phyloP scores from a whole-genome alignment of 1,140 invertebrate species.

The Scaptomyza graminum region DNA sequence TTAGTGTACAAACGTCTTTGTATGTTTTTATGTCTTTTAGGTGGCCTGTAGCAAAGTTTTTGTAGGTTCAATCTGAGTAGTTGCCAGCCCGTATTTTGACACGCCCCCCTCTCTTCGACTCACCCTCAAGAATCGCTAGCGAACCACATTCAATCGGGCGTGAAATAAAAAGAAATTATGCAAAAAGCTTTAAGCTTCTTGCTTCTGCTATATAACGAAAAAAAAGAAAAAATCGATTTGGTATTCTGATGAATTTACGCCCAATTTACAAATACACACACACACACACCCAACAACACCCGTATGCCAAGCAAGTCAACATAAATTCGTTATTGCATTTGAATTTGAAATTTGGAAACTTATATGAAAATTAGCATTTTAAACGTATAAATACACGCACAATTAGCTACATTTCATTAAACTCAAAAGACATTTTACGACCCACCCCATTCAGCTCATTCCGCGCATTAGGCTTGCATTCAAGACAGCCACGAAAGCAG shows the following conservation, averaged over 20 bases:
- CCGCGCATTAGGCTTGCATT: neutral
- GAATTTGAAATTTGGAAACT: slow-evolving; percentile 65
- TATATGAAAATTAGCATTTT: slow-evolving; percentile 82
- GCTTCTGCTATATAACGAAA: neutral
- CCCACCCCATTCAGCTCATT: no score
- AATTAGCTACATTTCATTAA: slow-evolving; percentile 78
- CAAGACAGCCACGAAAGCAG: slow-evolving; percentile 41
- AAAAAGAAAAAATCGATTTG: slow-evolving; percentile 64
- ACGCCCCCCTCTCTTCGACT: slow-evolving; percentile 3
- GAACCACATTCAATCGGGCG: slow-evolving; percentile 70
- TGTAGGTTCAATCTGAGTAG: slow-evolving; percentile 45
- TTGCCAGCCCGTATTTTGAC: slow-evolving; percentile 30
- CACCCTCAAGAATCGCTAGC: slow-evolving; percentile 1
- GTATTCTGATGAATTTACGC: slow-evolving; percentile 77
- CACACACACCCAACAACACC: neutral
- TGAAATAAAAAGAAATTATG: slow-evolving; percentile 82
- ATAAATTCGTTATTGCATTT: slow-evolving; percentile 49
- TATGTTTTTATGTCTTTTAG: slow-evolving; percentile 50
- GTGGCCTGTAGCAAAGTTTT: slow-evolving; percentile 51
- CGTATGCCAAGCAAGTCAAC: neutral
- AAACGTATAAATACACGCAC: slow-evolving; percentile 79
- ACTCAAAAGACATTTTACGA: slow-evolving; percentile 51
- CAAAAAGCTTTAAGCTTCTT: slow-evolving; percentile 51
- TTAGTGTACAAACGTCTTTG: slow-evolving; percentile 1
- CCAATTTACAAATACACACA: slow-evolving; percentile 56